phyloP scores from a whole-genome alignment of 2,113 vertebrate genomes.

The Chamaetylas fuelleborni region DNA sequence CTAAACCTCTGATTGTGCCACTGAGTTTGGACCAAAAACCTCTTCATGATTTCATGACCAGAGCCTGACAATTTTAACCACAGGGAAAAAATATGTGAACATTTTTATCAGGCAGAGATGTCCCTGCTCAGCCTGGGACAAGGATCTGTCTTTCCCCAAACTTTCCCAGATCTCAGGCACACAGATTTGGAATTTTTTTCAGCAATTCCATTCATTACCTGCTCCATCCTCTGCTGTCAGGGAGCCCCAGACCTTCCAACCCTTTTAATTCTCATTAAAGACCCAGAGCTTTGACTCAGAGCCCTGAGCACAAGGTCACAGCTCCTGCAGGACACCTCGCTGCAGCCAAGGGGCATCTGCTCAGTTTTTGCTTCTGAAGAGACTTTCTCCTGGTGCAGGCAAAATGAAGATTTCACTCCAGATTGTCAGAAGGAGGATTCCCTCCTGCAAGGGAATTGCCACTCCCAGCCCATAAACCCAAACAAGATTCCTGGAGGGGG shows the following conservation, averaged over 20 bases:
- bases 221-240: not conserved
- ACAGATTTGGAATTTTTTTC: not conserved
- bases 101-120: fast-evolving
- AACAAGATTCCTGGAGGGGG: fast-evolving
- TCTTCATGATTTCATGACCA: fast-evolving
- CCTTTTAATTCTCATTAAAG: not conserved
- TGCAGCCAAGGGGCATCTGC: no score
- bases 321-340: not conserved
- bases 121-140: fast-evolving
- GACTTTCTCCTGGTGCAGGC: not conserved
- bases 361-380: not conserved
- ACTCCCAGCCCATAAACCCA: not conserved
- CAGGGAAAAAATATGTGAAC: fast-evolving
- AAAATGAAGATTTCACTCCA: not conserved
- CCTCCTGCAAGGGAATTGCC: not conserved
- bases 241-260: not conserved
- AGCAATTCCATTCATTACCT: not conserved
- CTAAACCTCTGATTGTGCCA: fast-evolving
- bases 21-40: fast-evolving
- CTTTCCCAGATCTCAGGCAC: not conserved
- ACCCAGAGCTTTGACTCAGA: not conserved
- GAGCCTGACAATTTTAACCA: fast-evolving
- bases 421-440: not conserved
- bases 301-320: not conserved
- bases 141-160: fast-evolving